Conservation (phyloP, 1,140 invertebrate species). For the Geopemphigus sp. region DNA sequence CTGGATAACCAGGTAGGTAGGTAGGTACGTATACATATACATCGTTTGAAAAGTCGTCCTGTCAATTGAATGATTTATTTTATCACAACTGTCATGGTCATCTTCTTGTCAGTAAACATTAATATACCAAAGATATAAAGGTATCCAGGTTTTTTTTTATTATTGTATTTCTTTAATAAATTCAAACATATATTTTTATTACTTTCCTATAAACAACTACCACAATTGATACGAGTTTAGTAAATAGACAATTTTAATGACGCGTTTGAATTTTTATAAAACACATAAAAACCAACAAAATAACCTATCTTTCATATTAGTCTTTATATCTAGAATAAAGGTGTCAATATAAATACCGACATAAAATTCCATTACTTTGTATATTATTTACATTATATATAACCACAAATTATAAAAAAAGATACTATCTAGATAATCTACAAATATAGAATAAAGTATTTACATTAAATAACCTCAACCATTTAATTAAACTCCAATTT, state of each 20-base stretch:
- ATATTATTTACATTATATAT: not conserved
- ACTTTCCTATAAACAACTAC: not conserved
- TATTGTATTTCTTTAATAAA: constrained; percentile 17
- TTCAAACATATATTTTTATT: constrained; percentile 13
- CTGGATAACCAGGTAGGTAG: not conserved
- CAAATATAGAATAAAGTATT: no score
- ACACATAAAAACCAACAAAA: no score
- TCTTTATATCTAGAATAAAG: no score
- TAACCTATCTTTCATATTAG: no score
- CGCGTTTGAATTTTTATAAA: no score
- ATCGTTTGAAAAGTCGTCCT: constrained; percentile 9
- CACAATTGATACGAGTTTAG: not conserved
- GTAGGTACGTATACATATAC: no score
- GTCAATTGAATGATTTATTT: constrained; percentile 35
- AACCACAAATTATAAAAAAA: no score
- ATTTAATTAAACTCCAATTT: no score
- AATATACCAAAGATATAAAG: constrained; percentile 24
- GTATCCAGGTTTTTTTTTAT: not conserved
- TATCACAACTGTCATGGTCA: constrained; percentile 29
- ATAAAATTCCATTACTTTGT: not conserved
- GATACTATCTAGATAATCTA: no score
- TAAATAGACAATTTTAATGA: not conserved
- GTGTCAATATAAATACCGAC: not conserved
- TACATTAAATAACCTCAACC: no score
- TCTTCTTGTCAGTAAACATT: constrained; percentile 24